Evolutionary conservation across 2,888 invertebrate species (phyloP), one percentile per base, ranked within the genome.

Genomic region (Amphipyra berbera): DNA sequence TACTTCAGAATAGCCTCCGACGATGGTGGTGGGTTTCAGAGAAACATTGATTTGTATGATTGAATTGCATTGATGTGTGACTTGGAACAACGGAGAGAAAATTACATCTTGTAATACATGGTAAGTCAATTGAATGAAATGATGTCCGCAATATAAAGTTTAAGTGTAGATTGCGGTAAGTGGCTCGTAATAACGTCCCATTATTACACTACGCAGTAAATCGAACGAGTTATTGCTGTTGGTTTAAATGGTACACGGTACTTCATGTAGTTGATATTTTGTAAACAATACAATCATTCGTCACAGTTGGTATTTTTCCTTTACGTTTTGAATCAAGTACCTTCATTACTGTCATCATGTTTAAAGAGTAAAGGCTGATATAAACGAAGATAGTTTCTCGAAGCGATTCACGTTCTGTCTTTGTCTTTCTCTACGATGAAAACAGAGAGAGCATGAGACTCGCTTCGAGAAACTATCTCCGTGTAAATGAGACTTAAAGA

Each of bases 161-260:
- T 49, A 45, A 61, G 27, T 52, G 46, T 55, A 48, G 48, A 52
- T 55, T 50, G 46, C 54, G 37, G 35, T 42, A 70, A 67, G 12
- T 58, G 27, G 7, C 15, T 41, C 1, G 47, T 56, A 35, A 47
- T 57, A 57, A 14, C 12, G 37, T 58, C 15, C 42, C 42, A 55
- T 68, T 55, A 73, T 45, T 52, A 52, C 12, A 41, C 55, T 53
- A n/a, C 44, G 46, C 48, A 56, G 57, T 54, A 52, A 55, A 54
- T 73, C 14, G 33, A 67, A 58, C 61, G 46, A 62, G 38, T 58
- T 67, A 47, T 61, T 52, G 50, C 50, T 33, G 37, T 13, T 46
- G 40, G 37, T 41, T 54, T 54, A 35, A 55, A 27, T 47, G 8
- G 9, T 15, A 35, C 30, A 47, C 6, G 33, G 7, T 45, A 15